Evolutionary conservation across 2,888 invertebrate species (phyloP).

Genomic region (Desoria tigrina): DNA sequence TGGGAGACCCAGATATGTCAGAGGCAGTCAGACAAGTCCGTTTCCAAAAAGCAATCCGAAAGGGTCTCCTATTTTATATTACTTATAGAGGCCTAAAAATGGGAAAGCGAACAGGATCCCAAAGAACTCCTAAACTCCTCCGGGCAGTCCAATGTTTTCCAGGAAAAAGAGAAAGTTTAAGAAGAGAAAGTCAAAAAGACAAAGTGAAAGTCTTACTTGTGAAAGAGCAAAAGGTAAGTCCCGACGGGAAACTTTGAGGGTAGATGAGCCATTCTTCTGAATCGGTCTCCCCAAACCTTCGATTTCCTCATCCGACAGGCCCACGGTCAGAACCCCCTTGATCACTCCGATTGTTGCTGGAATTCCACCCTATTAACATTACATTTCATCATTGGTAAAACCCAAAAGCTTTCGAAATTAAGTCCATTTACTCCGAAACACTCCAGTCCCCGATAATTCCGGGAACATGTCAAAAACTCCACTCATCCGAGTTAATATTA

Average conservation of each 20-base stretch:
- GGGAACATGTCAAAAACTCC: too few species aligned
- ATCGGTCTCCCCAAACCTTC: constrained; percentile 41
- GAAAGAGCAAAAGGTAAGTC: constrained; percentile 78
- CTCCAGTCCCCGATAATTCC: too few species aligned
- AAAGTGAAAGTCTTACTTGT: constrained; percentile 57
- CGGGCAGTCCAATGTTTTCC: background rate
- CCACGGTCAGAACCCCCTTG: constrained; percentile 78
- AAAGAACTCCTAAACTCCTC: too few species aligned
- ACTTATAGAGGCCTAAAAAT: too few species aligned
- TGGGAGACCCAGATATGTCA: too few species aligned
- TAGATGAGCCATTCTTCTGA: constrained; percentile 49
- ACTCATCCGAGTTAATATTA: too few species aligned
- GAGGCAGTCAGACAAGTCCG: too few species aligned
- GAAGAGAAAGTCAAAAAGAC: constrained; percentile 63
- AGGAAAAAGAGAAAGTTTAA: constrained; percentile 48
- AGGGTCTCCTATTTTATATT: too few species aligned
- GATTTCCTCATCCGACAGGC: constrained; percentile 64
- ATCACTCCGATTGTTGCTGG: constrained; percentile 93
- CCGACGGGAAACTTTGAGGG: constrained; percentile 81
- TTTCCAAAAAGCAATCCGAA: too few species aligned
- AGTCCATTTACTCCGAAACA: too few species aligned
- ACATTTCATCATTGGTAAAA: background rate
- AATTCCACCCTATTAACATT: constrained; percentile 66
- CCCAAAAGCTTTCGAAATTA: background rate
- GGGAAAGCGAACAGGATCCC: too few species aligned